A percentile compares a stretch with the other conserved stretches of the same genome.
Evolutionary conservation across 2,888 invertebrate species (phyloP).

Genomic region (Yponomeuta evonymella): DNA sequence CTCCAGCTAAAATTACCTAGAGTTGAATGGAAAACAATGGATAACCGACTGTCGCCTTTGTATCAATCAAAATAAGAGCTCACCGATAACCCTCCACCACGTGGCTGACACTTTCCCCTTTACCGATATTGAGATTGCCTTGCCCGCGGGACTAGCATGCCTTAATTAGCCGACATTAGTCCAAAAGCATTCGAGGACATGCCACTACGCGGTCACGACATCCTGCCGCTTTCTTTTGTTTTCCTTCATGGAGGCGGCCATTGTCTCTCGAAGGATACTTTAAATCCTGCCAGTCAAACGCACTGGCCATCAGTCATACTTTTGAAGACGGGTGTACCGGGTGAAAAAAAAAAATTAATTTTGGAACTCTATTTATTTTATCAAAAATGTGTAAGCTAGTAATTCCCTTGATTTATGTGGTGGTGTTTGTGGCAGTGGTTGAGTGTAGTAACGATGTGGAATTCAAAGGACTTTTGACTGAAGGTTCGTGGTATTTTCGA

Average conservation of each 20-base stretch:
- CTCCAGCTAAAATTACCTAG: too few relatives aligned
- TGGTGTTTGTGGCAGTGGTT: conserved; percentile 52
- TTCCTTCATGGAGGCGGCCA: conserved; percentile 53
- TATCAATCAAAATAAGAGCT: background rate
- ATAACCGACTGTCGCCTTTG: too few relatives aligned
- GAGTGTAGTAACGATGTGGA: conserved; percentile 37
- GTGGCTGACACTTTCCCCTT: background rate
- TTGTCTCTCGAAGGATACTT: conserved; percentile 66
- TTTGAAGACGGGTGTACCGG: conserved; percentile 33
- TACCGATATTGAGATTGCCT: conserved; percentile 20
- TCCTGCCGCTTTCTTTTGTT: conserved; percentile 69
- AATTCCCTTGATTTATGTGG: conserved; percentile 50
- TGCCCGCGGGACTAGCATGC: conserved; percentile 45
- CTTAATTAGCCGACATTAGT: conserved; percentile 63
- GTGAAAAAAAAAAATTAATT: background rate
- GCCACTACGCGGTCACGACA: conserved; percentile 58
- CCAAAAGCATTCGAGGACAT: conserved; percentile 27
- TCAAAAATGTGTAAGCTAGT: conserved; percentile 57
- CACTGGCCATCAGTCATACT: conserved; percentile 58
- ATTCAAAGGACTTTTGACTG: background rate
- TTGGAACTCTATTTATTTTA: background rate
- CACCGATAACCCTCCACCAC: background rate
- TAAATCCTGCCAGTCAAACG: conserved; percentile 65
- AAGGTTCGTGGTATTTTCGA: background rate
- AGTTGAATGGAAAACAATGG: too few relatives aligned